phyloP scores from a whole-genome alignment of 2,797 vertebrate genomes.

The Dermochelys coriacea region DNA sequence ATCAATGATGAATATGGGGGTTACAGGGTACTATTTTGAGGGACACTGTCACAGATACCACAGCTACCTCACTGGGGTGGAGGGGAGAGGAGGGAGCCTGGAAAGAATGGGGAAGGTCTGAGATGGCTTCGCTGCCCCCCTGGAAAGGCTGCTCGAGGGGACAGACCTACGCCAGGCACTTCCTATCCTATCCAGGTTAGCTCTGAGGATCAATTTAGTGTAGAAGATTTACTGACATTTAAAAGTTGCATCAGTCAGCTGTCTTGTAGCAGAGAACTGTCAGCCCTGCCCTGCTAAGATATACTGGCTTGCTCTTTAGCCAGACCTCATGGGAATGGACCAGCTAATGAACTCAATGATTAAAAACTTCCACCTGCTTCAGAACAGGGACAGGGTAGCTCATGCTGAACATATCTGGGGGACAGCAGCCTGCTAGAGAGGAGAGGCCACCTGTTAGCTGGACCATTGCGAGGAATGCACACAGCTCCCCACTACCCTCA shows the following conservation, averaged over 20 bases:
- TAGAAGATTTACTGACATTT: slow-evolving; percentile 35
- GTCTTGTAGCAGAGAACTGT: background rate
- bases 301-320: slow-evolving; percentile 32
- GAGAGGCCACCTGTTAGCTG: no score
- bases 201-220: background rate
- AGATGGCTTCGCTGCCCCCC: background rate
- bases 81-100: background rate
- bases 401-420: background rate
- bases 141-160: background rate
- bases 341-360: background rate
- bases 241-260: background rate
- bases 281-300: background rate
- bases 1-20: no score
- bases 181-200: background rate
- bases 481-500: background rate
- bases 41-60: background rate
- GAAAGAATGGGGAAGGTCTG: background rate
- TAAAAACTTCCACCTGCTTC: slow-evolving; percentile 35
- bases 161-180: background rate
- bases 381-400: background rate
- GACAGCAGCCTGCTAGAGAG: background rate
- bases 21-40: no score
- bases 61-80: no score
- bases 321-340: background rate
- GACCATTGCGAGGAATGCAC: fast-evolving